A percentile compares a stretch with the other conserved stretches of the same genome.
Evolutionary conservation across 2,888 invertebrate species (phyloP).

Genomic region (Hydrotaea diabolus): DNA sequence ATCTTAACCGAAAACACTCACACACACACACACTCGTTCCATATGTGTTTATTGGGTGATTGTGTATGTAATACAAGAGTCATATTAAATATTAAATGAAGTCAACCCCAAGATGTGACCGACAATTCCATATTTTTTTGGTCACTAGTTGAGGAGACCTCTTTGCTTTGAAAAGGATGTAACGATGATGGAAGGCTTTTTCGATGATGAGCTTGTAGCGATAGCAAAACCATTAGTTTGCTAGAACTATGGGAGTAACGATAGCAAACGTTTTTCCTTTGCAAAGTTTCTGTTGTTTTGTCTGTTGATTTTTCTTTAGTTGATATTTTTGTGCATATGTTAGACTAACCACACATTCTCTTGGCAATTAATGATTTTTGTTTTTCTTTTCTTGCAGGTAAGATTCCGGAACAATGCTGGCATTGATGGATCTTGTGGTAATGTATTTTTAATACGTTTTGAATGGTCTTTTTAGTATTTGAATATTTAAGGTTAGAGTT

Average conservation of each 20-base stretch:
- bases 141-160: background rate
- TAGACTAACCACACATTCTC: too few relatives aligned
- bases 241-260: too few relatives aligned
- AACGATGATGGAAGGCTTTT: background rate
- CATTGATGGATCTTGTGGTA: too few relatives aligned
- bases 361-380: background rate
- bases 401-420: background rate
- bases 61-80: background rate
- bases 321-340: too few relatives aligned
- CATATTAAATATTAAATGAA: slow-evolving; percentile 5
- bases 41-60: background rate
- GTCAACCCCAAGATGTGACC: slow-evolving; percentile 9
- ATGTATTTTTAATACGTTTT: too few relatives aligned
- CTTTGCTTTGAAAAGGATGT: background rate
- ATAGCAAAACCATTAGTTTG: too few relatives aligned
- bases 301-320: background rate
- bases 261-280: too few relatives aligned
- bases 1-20: slow-evolving; percentile 44
- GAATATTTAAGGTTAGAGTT: too few relatives aligned
- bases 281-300: background rate
- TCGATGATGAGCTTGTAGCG: too few relatives aligned
- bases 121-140: slow-evolving; percentile 9
- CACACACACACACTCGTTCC: background rate
- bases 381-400: background rate
- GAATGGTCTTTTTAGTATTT: too few relatives aligned